Evolutionary conservation across 1,140 invertebrate species (phyloP).

Genomic region (Penaeus chinensis): DNA sequence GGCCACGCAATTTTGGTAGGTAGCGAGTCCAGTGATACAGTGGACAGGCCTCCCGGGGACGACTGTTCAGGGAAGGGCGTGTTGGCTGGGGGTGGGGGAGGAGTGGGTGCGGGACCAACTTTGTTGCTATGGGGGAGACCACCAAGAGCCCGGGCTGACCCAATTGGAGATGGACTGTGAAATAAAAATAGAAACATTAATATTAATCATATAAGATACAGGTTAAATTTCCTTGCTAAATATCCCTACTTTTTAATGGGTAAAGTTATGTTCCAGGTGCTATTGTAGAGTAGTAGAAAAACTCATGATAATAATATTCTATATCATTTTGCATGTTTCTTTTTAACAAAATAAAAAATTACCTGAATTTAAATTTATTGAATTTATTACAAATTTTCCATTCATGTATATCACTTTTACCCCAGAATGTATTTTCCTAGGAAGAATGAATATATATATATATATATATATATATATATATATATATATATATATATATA

Average conservation of each 20-base stretch:
- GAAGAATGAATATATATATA: neutral
- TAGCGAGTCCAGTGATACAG: conserved; percentile 58
- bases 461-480: conserved; percentile 26
- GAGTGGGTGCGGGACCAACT: conserved; percentile 48
- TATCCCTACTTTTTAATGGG: too few relatives aligned
- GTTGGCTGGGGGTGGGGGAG: conserved; percentile 34
- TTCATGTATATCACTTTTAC: too few relatives aligned
- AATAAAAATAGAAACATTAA: neutral
- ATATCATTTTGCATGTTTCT: too few relatives aligned
- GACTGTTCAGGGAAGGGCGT: conserved; percentile 44
- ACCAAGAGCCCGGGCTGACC: conserved; percentile 57
- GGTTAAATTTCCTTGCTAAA: too few relatives aligned
- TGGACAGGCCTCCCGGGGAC: conserved; percentile 43
- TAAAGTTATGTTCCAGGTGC: too few relatives aligned
- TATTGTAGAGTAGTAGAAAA: too few relatives aligned
- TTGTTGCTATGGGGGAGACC: conserved; percentile 48
- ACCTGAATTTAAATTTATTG: too few relatives aligned
- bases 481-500: conserved; percentile 23
- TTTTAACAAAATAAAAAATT: too few relatives aligned
- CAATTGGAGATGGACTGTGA: conserved; percentile 44
- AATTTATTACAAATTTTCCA: too few relatives aligned
- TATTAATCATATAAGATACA: too few relatives aligned
- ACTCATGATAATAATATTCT: too few relatives aligned
- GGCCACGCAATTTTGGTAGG: conserved; percentile 69
- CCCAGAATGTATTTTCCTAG: too few relatives aligned